Evolutionary conservation across 2,888 invertebrate species (phyloP), one percentile per base, ranked within the genome.

Genomic region (Euzophera pinguis): DNA sequence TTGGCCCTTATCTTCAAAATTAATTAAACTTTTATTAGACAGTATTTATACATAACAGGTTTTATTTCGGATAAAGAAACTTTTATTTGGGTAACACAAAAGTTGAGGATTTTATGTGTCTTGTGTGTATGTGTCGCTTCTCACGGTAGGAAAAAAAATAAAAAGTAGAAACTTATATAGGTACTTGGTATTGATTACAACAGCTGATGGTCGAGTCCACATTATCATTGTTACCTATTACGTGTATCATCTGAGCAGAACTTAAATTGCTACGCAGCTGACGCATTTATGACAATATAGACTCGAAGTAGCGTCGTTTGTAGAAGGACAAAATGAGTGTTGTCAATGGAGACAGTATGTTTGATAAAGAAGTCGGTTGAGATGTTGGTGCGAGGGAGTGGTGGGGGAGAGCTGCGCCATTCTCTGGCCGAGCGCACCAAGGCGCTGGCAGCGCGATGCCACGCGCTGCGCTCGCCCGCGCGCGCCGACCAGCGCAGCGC

Each of bases 391-490:
- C 80, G 89, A 64, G 87, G 87, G 55, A 88, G 89, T 61, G 79
- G 82, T 58, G 87, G 87, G 60, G 83, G 83, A 39, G 90, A 90
- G 66, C 74, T 90, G 69, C 81, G 90, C 57, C 88, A 86, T 67
- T 88, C 90, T 61, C 67, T 90, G 72, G 88, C 90, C 35, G 90
- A 90, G 77, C 84, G 89, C 55, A 90, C 90, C 35, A 90, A 90
- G 69, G 88, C 89, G 61, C 77, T 90, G 78, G 91, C 90, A 54
- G 89, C 89, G 56, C 80, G 83, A 52, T 89, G 87, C 66, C 85
- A 90, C 63, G 86, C 88, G 60, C 74, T 89, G 74, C 81, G 86
- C 53, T 86, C 88, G 53, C 86, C 89, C 48, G 79, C 82, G 55
- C 81, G 85, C 57, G 67, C 72, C 29, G 79, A 78, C 54, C 65